Base-by-base conservation (phyloP, 1,140 invertebrate species). In the Hypothenemus hampei region DNA sequence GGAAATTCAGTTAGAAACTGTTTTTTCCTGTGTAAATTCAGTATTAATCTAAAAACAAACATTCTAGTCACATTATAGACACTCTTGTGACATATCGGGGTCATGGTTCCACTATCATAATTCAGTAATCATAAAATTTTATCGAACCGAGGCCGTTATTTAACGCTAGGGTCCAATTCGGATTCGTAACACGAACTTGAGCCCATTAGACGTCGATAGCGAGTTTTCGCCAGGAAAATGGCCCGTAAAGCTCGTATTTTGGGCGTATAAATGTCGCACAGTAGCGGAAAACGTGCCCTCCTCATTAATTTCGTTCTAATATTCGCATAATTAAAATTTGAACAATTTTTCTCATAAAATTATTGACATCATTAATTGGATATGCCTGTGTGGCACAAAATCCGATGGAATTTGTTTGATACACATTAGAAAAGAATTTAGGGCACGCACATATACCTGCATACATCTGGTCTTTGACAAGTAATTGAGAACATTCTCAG, bases 131-230 rank as follows among this genome's bases (percentile, higher is more conserved):
- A 37, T 37, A 37, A 37, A 44, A 52, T 52, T 52, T 52, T 52
- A 43, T 22, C 37, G 39, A 52, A 35, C n/a, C 8, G 5, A n/a
- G 35, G n/a, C 26, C 48, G 31, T 51, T 51, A 51, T 51, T 51
- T 51, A 52, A 52, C 37, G 37, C 50, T 24, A 31, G n/a, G 20
- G 7, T 10, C 13, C 37, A 7, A 37, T 52, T 52, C 36, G 37
- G 40, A 52, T 52, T 41, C 50, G 37, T 18, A 33, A 52, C 50
- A 52, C 50, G 50, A 35, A 52, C 50, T 20, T 23, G 4, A n/a
- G 29, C 19, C 50, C 50, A 52, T 52, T 52, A 52, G 50, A 52
- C 50, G 50, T 44, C 50, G 50, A 52, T 52, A 44, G 50, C 50
- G 50, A 52, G 36, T 52, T 52, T 52, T 43, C 50, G 20, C 50